These are phyloP conservation scores for Empis stercorea DNA, from an alignment of 2,888 invertebrate genomes.

Conservation along the genomic window DNA sequence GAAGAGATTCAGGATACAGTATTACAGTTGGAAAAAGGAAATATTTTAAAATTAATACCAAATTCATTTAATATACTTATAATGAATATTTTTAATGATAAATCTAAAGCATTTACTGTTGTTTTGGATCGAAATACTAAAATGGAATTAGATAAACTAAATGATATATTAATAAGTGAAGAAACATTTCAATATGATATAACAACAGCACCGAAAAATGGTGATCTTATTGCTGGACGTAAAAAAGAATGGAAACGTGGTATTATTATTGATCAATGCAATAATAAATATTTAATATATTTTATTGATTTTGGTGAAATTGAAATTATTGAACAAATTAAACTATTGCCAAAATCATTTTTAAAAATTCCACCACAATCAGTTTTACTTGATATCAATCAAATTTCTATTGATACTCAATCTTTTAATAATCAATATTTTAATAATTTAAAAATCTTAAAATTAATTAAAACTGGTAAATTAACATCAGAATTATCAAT, in stretches of 20 bases:
- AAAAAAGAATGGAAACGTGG: constrained; percentile 16
- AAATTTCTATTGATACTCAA: background rate
- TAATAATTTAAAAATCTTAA: background rate
- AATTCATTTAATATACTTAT: background rate
- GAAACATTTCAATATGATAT: background rate
- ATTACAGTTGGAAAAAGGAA: background rate
- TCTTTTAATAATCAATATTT: too few species aligned
- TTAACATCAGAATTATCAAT: background rate
- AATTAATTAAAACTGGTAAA: background rate
- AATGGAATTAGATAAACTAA: background rate
- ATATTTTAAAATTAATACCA: background rate
- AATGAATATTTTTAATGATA: background rate
- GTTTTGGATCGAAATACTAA: background rate
- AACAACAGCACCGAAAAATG: background rate
- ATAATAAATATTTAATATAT: constrained; percentile 15
- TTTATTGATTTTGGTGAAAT: constrained; percentile 17
- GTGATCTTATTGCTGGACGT: constrained; percentile 9
- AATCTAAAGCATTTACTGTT: background rate
- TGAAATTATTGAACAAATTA: constrained; percentile 14
- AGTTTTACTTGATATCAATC: background rate
- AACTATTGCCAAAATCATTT: constrained; percentile 13
- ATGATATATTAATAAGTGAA: background rate
- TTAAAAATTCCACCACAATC: constrained; percentile 13
- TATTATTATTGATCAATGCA: constrained; percentile 13
- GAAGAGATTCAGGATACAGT: background rate